Conservation (phyloP, 2,888 invertebrate species). For the Platypus cylindrus region DNA sequence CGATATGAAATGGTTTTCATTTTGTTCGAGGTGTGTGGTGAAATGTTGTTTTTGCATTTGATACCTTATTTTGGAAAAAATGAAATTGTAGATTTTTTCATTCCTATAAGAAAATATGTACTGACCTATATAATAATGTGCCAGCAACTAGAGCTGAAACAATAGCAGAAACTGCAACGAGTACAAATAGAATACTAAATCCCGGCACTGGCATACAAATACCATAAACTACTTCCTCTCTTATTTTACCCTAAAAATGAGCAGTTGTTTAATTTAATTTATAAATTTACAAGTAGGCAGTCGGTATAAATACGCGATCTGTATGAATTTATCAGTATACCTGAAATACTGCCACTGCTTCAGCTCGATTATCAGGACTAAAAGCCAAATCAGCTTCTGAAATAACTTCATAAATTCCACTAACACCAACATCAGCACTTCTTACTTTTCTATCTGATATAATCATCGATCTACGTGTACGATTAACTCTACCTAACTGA, state of each 20-base stretch:
- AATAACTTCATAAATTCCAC: constrained; percentile 77
- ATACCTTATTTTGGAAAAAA: no score
- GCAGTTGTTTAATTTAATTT: neutral
- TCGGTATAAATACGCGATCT: no score
- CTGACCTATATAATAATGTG: constrained; percentile 29
- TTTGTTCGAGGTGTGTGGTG: constrained; percentile 37
- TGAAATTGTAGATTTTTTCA: no score
- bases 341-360: constrained; percentile 78
- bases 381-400: constrained; percentile 86
- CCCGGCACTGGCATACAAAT: constrained; percentile 84
- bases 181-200: constrained; percentile 77
- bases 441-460: constrained; percentile 61
- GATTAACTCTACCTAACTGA: constrained; percentile 26
- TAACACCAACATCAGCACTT: constrained; percentile 80
- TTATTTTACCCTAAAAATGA: constrained; percentile 52
- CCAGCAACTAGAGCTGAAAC: constrained; percentile 80
- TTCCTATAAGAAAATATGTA: neutral
- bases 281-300: no score
- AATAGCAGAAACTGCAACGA: constrained; percentile 76
- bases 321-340: constrained; percentile 6
- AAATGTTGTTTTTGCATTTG: constrained; percentile 61
- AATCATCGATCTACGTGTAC: constrained; percentile 51
- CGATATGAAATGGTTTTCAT: constrained; percentile 41
- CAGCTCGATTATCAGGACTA: constrained; percentile 66
- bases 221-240: constrained; percentile 83